Conservation (phyloP, 2,113 vertebrate genomes). For the Microtus oregoni region DNA sequence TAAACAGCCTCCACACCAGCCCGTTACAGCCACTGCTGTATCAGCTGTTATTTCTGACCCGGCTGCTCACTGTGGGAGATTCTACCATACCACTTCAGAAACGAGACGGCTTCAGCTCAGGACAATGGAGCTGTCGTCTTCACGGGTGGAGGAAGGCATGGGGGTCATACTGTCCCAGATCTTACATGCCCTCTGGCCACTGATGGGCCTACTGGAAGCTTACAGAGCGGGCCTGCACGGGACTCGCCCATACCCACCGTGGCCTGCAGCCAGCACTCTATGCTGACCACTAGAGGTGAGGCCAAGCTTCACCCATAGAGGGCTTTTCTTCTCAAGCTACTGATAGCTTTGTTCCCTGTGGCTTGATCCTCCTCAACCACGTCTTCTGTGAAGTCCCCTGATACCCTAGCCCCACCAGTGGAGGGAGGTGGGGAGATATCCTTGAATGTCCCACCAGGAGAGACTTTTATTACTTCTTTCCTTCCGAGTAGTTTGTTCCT, state of each 20-base stretch:
- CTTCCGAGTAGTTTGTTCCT: background rate
- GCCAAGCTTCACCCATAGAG: background rate
- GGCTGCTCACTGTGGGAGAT: background rate
- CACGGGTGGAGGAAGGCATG: too few species aligned
- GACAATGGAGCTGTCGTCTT: background rate
- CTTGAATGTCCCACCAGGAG: background rate
- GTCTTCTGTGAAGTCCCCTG: slow-evolving; percentile 44
- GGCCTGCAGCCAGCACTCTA: background rate
- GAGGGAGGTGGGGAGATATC: background rate
- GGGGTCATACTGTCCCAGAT: too few species aligned
- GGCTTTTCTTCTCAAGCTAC: background rate
- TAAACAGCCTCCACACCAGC: background rate
- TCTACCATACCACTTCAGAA: background rate
- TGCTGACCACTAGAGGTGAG: too few species aligned
- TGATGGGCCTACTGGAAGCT: background rate
- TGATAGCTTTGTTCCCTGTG: slow-evolving; percentile 56
- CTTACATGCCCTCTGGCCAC: fast-evolving
- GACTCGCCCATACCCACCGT: fast-evolving
- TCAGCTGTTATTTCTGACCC: background rate
- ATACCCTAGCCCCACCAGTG: background rate
- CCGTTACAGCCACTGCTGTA: background rate
- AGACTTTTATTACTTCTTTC: background rate
- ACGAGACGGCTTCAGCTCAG: background rate
- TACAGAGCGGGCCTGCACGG: fast-evolving
- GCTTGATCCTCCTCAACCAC: slow-evolving; percentile 37